Percentiles rank a stretch among this genome's conserved stretches.
phyloP scores from a whole-genome alignment of 2,888 invertebrate genomes.

The Craniophora ligustri region DNA sequence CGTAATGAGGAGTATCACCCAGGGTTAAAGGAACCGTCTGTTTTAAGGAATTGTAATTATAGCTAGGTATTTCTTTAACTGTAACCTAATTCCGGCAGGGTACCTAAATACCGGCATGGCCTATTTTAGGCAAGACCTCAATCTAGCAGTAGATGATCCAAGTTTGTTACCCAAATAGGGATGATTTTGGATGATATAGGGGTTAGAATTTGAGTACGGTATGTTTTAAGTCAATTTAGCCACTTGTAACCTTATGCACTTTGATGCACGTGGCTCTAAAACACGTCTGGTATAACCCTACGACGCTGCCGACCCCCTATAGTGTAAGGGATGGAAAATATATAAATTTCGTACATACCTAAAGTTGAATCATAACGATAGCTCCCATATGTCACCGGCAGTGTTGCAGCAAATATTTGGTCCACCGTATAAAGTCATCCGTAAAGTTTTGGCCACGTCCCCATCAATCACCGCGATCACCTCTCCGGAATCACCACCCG shows the following conservation, averaged over 20 bases:
- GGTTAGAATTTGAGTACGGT: not conserved
- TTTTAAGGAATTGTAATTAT: no score
- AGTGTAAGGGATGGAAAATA: slow-evolving; percentile 8
- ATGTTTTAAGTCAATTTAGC: not conserved
- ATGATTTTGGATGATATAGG: slow-evolving; percentile 2
- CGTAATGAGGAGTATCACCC: no score
- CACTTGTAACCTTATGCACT: not conserved
- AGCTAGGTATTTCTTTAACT: no score
- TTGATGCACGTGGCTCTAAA: not conserved
- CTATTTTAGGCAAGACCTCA: not conserved
- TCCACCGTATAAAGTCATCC: not conserved
- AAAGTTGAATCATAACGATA: slow-evolving; percentile 1
- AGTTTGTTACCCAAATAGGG: not conserved
- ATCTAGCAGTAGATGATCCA: not conserved
- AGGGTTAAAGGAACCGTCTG: no score
- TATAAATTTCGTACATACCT: slow-evolving; percentile 21
- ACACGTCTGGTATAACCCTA: not conserved
- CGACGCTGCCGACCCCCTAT: not conserved
- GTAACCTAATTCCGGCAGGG: not conserved
- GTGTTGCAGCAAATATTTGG: not conserved
- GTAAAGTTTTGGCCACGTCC: not conserved
- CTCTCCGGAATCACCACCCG: not conserved
- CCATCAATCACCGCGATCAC: slow-evolving; percentile 16
- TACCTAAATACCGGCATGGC: not conserved
- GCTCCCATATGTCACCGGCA: slow-evolving; percentile 8